Conservation (phyloP, 2,888 invertebrate genomes). For the Dione vanillae region DNA sequence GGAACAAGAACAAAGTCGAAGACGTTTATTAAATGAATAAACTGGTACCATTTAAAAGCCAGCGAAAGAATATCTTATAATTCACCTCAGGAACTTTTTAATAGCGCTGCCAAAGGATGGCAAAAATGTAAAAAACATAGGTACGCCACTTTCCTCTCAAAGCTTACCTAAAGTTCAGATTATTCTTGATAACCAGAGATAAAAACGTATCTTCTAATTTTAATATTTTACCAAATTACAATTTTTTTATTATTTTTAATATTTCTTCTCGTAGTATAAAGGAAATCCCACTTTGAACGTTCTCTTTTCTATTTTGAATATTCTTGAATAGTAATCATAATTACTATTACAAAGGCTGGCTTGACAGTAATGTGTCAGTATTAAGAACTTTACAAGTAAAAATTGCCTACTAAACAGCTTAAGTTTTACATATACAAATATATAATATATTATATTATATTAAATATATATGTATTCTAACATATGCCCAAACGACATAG, state of each 20-base stretch:
- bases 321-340: background rate
- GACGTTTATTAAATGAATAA: conserved; percentile 35
- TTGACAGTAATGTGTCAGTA: background rate
- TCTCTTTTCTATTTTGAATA: background rate
- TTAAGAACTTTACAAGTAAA: background rate
- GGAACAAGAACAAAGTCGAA: conserved; percentile 25
- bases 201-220: conserved; percentile 24
- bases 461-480: too few species aligned
- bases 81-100: conserved; percentile 59
- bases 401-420: too few species aligned
- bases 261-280: background rate
- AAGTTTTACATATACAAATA: too few species aligned
- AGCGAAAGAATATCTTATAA: conserved; percentile 55
- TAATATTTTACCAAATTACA: conserved; percentile 19
- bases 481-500: too few species aligned
- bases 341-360: background rate
- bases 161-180: conserved; percentile 46
- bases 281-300: background rate
- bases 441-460: too few species aligned
- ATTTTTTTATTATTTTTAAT: conserved; percentile 1
- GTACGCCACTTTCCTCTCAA: conserved; percentile 46
- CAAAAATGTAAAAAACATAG: conserved; percentile 50
- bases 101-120: conserved; percentile 52
- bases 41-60: conserved; percentile 36
- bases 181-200: conserved; percentile 45